Evolutionary conservation across 2,113 vertebrate species (phyloP).

Genomic region (Oncorhynchus nerka): DNA sequence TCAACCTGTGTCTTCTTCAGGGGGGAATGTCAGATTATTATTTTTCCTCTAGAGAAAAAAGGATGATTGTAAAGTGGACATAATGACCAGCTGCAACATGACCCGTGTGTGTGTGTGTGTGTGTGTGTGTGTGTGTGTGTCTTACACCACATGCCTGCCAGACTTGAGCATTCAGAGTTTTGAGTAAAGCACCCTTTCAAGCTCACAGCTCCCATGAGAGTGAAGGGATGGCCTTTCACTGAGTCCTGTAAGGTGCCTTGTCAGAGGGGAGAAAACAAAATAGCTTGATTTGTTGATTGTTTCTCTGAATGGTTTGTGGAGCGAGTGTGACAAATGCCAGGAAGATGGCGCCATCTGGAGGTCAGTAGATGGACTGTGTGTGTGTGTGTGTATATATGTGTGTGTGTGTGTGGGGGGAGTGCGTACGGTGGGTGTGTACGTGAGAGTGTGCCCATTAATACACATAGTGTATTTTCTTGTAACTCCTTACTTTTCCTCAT

Average conservation of each 20-base stretch:
- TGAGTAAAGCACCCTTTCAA: background rate
- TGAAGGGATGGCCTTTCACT: background rate
- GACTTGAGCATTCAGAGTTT: background rate
- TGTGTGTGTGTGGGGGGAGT: background rate
- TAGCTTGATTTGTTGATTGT: background rate
- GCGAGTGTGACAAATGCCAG: background rate
- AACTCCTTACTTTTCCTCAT: background rate
- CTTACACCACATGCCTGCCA: background rate
- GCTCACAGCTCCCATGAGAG: background rate
- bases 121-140: background rate
- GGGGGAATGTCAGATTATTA: background rate
- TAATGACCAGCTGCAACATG: background rate
- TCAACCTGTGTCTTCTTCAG: background rate
- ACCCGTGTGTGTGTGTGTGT: background rate
- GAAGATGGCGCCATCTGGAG: slow-evolving; percentile 8
- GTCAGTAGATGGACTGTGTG: background rate
- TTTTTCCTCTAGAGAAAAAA: too few relatives aligned
- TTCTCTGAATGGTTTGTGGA: background rate
- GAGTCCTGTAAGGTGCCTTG: background rate
- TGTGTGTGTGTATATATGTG: background rate
- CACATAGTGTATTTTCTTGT: background rate
- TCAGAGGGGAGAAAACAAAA: background rate
- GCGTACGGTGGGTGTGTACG: too few relatives aligned
- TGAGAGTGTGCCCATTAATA: too few relatives aligned
- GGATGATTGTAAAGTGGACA: background rate